Base-by-base conservation (phyloP, 2,797 vertebrate genomes). In the Cynopterus sphinx region DNA sequence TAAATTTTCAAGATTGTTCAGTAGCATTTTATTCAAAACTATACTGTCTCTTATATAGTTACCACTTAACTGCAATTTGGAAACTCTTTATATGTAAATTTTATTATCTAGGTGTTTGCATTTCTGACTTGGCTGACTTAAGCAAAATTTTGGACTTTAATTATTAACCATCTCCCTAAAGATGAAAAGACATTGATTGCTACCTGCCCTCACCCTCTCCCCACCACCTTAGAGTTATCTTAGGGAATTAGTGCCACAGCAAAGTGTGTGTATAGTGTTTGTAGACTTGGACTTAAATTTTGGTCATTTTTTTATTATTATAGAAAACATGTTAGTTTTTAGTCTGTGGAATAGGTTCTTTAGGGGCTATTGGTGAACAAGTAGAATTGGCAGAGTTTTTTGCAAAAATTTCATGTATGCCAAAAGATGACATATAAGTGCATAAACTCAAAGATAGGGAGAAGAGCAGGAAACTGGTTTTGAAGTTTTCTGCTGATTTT, bases 41-140 rank as follows among this genome's bases (percentile, higher is more conserved):
- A 7, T 74, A 46, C 1, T 49, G 33, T 92, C 31, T 65, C 49
- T 90, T 55, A 53, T 12, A 17, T 1, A 75, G n/a, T 85, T 93
- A 53, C 41, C 28, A 46, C 11, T 57, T 55, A 68, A 41, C 9
- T 91, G 13, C 5, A 36, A 15, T 91, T 83, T 87, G 51, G 89
- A 85, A 96, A 28, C 31, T 94, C 70, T 74, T 95, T 39, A 28
- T 63, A 59, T 71, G 3, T 73, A 63, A n/a, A 61, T 82, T 91
- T 94, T 75, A 59, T 91, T 31, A 68, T 63, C 11, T 91, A 12
- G 22, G 33, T 68, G 26, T 65, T 95, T 77, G 19, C 33, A 17
- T 74, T 46, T 81, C 9, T 88, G 22, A 87, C 6, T 61, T 90
- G n/a, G 41, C n/a, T 94, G 22, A 26, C 68, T 78, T 74, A 49